A percentile compares a stretch with the other conserved stretches of the same genome.
phyloP scores from a whole-genome alignment of 2,888 invertebrate genomes.

The Perizoma flavofasciatum region DNA sequence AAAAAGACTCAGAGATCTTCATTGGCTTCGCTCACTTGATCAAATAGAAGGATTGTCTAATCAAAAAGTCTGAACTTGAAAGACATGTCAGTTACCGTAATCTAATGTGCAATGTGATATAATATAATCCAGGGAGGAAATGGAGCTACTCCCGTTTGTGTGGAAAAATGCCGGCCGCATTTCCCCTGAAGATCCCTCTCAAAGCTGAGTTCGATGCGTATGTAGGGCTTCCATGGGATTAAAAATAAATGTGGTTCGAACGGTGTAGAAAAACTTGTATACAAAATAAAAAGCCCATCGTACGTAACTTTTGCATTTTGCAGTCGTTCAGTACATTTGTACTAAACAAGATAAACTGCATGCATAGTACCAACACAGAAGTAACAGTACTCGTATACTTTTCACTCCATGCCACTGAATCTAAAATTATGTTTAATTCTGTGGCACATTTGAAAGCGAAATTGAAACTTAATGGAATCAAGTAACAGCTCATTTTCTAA shows the following conservation, averaged over 20 bases:
- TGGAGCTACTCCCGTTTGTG: too few species aligned
- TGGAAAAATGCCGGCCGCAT: too few species aligned
- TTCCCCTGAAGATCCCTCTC: too few species aligned
- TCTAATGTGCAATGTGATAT: too few species aligned
- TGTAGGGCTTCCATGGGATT: too few species aligned
- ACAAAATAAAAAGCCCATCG: slow-evolving; percentile 24
- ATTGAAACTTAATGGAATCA: background rate
- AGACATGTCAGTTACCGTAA: too few species aligned
- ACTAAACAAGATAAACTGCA: slow-evolving; percentile 56
- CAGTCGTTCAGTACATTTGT: slow-evolving; percentile 58
- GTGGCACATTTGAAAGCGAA: background rate
- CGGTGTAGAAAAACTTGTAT: background rate
- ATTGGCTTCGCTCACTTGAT: too few species aligned
- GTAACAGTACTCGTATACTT: slow-evolving; percentile 4
- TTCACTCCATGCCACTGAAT: background rate
- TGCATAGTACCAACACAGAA: slow-evolving; percentile 38
- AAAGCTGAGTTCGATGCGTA: too few species aligned
- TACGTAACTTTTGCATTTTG: slow-evolving; percentile 57
- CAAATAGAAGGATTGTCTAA: too few species aligned
- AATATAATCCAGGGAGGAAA: too few species aligned
- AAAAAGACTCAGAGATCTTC: too few species aligned
- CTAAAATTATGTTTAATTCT: background rate
- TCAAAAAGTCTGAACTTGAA: too few species aligned
- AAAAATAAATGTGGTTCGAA: background rate
- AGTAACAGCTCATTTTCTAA: background rate